Evolutionary conservation across 2,888 invertebrate species (phyloP).

Genomic region (Plusia festucae): DNA sequence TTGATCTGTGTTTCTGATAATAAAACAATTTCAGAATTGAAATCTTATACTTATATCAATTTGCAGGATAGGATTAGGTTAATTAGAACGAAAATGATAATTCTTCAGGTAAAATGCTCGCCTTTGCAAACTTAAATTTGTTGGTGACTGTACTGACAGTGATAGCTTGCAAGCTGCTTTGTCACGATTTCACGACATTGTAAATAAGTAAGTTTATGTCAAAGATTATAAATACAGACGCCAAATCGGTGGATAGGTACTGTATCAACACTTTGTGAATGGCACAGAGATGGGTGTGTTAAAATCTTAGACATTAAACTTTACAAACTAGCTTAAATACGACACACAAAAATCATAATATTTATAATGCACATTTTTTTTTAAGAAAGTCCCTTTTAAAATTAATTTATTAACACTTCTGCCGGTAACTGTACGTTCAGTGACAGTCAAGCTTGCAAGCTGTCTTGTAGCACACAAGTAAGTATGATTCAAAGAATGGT

Average conservation of each 20-base stretch:
- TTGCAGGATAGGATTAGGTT: too few relatives aligned
- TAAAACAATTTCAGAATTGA: too few relatives aligned
- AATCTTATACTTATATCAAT: too few relatives aligned
- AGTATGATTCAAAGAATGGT: constrained; percentile 59
- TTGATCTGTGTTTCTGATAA: not conserved
- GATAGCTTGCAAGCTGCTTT: constrained; percentile 16
- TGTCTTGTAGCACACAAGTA: constrained; percentile 64
- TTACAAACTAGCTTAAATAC: not conserved
- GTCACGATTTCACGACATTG: constrained; percentile 33
- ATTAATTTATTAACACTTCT: constrained; percentile 28
- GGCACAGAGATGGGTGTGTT: not conserved
- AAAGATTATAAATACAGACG: constrained; percentile 15
- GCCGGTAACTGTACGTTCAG: constrained; percentile 49
- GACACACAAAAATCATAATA: not conserved
- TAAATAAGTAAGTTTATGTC: constrained; percentile 16
- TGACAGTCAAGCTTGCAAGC: constrained; percentile 69
- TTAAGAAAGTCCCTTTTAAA: not conserved
- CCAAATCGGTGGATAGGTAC: not conserved
- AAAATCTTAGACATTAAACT: not conserved
- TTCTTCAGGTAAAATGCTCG: too few relatives aligned
- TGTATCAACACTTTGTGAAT: not conserved
- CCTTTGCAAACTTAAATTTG: not conserved
- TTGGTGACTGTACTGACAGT: constrained; percentile 18
- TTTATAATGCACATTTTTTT: not conserved
- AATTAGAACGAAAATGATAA: too few relatives aligned